A percentile compares a stretch with the other conserved stretches of the same genome.
phyloP scores from a whole-genome alignment of 2,797 vertebrate species.

The Momotus momota region DNA sequence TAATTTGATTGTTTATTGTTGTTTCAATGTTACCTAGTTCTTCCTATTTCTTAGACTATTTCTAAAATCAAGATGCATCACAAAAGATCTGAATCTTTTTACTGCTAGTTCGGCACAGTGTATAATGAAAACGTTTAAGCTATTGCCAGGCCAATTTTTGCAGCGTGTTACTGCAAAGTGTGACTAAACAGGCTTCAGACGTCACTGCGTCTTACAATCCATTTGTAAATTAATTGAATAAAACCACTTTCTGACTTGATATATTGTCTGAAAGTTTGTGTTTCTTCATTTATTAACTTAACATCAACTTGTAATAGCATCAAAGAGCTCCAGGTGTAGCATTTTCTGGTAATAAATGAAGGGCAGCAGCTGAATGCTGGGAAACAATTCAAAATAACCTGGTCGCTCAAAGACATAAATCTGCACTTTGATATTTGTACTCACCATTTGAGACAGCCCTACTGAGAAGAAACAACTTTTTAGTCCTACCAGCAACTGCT shows the following conservation, averaged over 20 bases:
- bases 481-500: neutral
- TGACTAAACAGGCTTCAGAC: neutral
- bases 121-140: neutral
- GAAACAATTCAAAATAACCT: neutral
- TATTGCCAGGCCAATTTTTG: neutral
- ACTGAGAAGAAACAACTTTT: neutral
- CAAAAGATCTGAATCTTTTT: neutral
- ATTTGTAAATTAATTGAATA: neutral
- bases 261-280: neutral
- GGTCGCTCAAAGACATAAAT: neutral
- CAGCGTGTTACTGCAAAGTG: neutral
- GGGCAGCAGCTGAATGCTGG: neutral
- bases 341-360: constrained; percentile 23
- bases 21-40: neutral
- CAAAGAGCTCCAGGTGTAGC: neutral
- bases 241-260: neutral
- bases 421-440: neutral
- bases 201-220: neutral
- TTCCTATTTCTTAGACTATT: neutral
- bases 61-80: neutral
- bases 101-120: fast-evolving
- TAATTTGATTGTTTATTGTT: neutral
- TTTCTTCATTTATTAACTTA: constrained; percentile 7
- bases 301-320: neutral
- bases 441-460: neutral